Conservation (phyloP, 2,113 vertebrate genomes). For the Tychaedon coryphoeus region DNA sequence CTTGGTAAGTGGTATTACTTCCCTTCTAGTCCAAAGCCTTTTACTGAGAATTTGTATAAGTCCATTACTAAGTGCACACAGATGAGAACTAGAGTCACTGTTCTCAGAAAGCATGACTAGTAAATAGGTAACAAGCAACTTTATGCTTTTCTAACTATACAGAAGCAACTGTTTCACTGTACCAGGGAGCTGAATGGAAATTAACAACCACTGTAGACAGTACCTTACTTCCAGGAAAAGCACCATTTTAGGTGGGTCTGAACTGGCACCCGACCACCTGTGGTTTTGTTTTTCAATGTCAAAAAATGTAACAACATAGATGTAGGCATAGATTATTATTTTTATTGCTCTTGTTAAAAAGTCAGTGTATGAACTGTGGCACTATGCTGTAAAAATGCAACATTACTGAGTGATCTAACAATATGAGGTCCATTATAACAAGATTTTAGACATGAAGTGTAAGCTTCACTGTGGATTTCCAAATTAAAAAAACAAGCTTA, state of each 20-base stretch:
- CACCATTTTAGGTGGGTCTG: background rate
- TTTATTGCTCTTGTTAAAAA: constrained; percentile 72
- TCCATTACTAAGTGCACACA: background rate
- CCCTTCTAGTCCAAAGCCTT: background rate
- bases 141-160: background rate
- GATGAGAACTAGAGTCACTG: background rate
- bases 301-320: background rate
- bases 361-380: constrained; percentile 22
- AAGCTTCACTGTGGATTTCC: background rate
- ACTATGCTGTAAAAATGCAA: constrained; percentile 46
- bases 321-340: background rate
- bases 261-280: background rate
- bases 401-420: constrained; percentile 4
- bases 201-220: background rate
- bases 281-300: background rate
- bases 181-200: background rate
- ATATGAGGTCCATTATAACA: background rate
- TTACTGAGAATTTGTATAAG: background rate
- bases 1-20: background rate
- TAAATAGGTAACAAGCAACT: background rate
- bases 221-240: background rate
- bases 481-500: background rate
- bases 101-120: background rate
- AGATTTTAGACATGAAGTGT: background rate
- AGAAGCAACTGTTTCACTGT: background rate